Conservation (phyloP, 2,888 invertebrate genomes). For the Mantis religiosa region DNA sequence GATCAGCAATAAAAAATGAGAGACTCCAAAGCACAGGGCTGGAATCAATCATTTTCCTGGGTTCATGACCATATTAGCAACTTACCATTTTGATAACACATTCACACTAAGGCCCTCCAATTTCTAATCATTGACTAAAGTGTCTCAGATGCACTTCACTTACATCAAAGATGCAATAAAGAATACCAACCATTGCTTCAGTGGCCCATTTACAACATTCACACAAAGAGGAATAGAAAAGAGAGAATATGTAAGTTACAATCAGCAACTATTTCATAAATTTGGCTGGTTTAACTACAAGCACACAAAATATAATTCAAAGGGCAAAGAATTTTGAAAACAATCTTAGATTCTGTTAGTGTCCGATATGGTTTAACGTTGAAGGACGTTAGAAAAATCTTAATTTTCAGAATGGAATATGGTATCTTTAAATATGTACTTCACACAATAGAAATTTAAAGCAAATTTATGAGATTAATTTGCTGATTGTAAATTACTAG, state of each 20-base stretch:
- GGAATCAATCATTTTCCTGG: not conserved
- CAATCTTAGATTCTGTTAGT: too few species aligned
- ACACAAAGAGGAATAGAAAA: not conserved
- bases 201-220: not conserved
- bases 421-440: too few species aligned
- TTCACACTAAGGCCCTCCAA: not conserved
- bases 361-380: too few species aligned
- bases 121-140: not conserved
- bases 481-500: too few species aligned
- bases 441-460: too few species aligned
- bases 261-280: not conserved
- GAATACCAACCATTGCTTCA: too few species aligned
- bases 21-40: not conserved
- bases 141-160: not conserved
- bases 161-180: not conserved
- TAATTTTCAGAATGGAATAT: too few species aligned
- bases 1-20: not conserved
- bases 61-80: not conserved
- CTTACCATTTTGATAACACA: not conserved
- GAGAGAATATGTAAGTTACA: not conserved
- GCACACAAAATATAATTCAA: not conserved
- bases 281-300: not conserved
- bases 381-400: too few species aligned
- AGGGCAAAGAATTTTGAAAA: not conserved
- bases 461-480: too few species aligned